These are phyloP conservation scores for Ganaspis sp. DNA, from an alignment of 1,140 invertebrate genomes.

Conservation along the genomic window DNA sequence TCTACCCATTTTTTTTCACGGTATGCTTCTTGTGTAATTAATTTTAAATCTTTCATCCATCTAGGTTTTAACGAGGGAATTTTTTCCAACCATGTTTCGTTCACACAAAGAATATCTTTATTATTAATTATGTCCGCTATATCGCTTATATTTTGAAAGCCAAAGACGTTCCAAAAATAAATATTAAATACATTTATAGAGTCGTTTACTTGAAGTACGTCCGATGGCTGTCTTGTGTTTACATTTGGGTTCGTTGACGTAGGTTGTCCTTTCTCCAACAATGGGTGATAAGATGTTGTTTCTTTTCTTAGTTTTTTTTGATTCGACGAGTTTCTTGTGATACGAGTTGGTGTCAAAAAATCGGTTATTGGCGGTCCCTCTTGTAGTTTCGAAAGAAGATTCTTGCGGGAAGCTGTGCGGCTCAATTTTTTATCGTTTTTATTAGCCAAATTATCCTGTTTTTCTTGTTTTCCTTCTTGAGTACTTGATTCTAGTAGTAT, in stretches of 20 bases:
- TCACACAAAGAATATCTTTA: background rate
- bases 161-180: background rate
- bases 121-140: background rate
- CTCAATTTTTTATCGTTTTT: background rate
- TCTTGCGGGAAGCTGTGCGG: background rate
- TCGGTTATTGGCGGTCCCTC: background rate
- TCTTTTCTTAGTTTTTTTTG: background rate
- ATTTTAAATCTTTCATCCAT: background rate
- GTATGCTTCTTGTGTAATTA: background rate
- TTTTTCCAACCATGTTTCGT: background rate
- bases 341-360: background rate
- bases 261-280: background rate
- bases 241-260: background rate
- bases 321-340: background rate
- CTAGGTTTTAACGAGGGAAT: background rate
- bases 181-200: background rate
- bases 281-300: background rate
- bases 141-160: too few relatives aligned
- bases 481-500: background rate
- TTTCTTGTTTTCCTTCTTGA: background rate
- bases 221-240: background rate
- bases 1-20: background rate
- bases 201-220: background rate
- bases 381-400: background rate
- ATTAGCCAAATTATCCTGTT: too few relatives aligned